Conservation (phyloP, 1,140 invertebrate genomes). For the Nebria ingens region DNA sequence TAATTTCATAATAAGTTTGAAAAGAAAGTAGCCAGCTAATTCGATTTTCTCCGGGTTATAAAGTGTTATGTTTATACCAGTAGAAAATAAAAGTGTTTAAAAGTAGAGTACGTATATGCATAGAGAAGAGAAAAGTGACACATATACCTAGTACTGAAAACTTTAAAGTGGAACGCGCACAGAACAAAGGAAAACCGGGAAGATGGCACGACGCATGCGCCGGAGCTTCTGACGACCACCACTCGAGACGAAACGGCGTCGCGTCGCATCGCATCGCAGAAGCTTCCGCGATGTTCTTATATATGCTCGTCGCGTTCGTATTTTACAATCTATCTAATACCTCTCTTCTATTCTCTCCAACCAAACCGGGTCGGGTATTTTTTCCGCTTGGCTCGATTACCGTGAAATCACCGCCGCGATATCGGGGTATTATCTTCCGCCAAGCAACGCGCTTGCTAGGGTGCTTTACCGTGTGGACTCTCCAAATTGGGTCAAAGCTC, state of each 20-base stretch:
- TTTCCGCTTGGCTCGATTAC: neutral
- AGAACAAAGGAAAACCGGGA: neutral
- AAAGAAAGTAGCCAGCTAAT: too few species aligned
- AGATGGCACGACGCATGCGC: neutral
- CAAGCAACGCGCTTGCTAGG: neutral
- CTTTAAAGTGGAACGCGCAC: neutral
- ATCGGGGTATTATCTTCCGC: neutral
- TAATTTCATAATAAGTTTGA: too few species aligned
- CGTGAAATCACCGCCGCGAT: neutral
- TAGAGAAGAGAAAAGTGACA: neutral
- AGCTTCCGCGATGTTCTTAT: too few species aligned
- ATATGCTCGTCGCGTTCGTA: neutral
- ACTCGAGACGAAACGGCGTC: neutral
- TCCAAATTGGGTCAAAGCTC: conserved; percentile 1
- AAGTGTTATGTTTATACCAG: too few species aligned
- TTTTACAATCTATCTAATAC: neutral
- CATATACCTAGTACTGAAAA: neutral
- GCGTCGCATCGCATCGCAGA: neutral
- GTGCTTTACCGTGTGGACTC: neutral
- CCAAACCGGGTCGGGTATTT: neutral
- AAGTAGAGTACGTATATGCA: neutral
- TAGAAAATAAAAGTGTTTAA: neutral
- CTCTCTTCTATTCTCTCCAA: neutral
- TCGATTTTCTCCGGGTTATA: too few species aligned
- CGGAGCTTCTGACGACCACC: neutral